These are phyloP conservation scores for Hippoglossus stenolepis DNA, from an alignment of 2,113 vertebrate genomes.

Conservation along the genomic window DNA sequence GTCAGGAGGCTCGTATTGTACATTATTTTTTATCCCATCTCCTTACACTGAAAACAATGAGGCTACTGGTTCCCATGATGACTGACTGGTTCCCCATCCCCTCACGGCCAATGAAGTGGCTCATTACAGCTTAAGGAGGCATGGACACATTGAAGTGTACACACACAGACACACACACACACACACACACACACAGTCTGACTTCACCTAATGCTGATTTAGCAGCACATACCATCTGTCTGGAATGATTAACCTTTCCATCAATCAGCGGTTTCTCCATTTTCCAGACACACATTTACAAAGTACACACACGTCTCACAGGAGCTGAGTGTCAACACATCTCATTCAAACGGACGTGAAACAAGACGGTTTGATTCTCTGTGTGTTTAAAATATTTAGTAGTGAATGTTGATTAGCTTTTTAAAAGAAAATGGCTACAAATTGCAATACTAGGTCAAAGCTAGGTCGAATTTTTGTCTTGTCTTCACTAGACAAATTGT, in stretches of 20 bases:
- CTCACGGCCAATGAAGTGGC: slow-evolving; percentile 37
- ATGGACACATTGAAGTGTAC: slow-evolving; percentile 18
- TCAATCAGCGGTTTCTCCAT: slow-evolving; percentile 68
- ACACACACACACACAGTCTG: slow-evolving; percentile 15
- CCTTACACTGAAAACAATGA: slow-evolving; percentile 52
- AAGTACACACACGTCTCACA: neutral
- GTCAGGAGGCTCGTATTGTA: slow-evolving; percentile 4
- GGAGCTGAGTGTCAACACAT: neutral
- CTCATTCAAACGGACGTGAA: slow-evolving; percentile 14
- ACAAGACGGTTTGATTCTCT: slow-evolving; percentile 1
- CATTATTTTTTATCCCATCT: neutral
- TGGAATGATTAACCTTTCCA: slow-evolving; percentile 77
- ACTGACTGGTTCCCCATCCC: neutral
- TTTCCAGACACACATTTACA: slow-evolving; percentile 52
- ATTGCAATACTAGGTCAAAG: too few relatives aligned
- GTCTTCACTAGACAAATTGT: too few relatives aligned
- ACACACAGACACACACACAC: slow-evolving; percentile 6
- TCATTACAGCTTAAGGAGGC: slow-evolving; percentile 63
- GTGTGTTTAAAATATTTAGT: neutral
- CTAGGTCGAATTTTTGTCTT: too few relatives aligned
- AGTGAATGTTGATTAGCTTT: too few relatives aligned
- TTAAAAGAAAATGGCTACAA: too few relatives aligned
- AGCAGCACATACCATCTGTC: slow-evolving; percentile 75
- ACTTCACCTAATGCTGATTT: slow-evolving; percentile 69
- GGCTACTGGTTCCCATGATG: slow-evolving; percentile 50